Evolutionary conservation across 2,888 invertebrate genomes (phyloP), one percentile per base, ranked within the genome.

Genomic region (Watsonalla cultraria): DNA sequence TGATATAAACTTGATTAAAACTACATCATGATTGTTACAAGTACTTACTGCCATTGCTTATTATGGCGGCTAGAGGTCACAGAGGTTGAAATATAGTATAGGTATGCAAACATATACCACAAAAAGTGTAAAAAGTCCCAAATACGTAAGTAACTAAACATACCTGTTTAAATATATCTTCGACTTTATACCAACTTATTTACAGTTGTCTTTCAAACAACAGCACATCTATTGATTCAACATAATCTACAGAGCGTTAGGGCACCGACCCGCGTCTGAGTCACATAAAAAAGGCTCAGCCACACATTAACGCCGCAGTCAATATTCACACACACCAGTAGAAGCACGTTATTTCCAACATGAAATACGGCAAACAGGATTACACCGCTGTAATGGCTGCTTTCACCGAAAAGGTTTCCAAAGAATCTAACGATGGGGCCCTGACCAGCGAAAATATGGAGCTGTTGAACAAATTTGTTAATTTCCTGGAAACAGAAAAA

Each of bases 401-500:
- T 13, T 63, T 70, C 49, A 51, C 63, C 5, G 49, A 49, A 39
- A 49, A 49, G 48, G 46, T 35, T 58, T 56, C 48, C 46, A 65
- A 15, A 56, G 62, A 50, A 56, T 51, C 46, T 46, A 55, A 24
- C 37, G 45, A 35, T 14, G 56, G 56, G 7, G 54, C 54, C 35
- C 57, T 58, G 42, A 57, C 53, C 6, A 50, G 50, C 46, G 62
- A 70, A 56, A 71, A 74, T 56, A 51, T 66, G 47, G 61, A 69
- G 24, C 24, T 77, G 13, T 52, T 76, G 11, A 60, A 59, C 37
- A 64, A 64, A 58, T 73, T 74, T 46, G 60, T 67, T 0, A 59
- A 67, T 5, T 75, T 69, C 51, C 52, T 76, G 7, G 62, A 70
- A 56, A 54, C 59, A 4, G 55, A 68, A 6, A 60, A 63, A 24